Percentiles rank a stretch among this genome's conserved stretches.
phyloP scores from a whole-genome alignment of 2,797 vertebrate species.

The Simalia tracyae region DNA sequence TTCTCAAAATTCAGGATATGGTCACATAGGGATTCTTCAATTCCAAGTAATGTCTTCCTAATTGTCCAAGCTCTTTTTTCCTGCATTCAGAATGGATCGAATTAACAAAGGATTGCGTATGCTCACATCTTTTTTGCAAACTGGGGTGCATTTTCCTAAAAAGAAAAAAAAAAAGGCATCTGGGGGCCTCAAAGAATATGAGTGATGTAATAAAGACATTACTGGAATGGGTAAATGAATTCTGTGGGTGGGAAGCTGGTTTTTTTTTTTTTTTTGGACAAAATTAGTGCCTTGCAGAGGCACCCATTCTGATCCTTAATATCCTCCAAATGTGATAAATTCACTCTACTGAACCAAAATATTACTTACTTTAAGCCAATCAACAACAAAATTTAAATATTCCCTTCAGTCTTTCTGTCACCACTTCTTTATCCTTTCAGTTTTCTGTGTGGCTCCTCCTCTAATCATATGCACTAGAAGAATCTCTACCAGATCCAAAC shows the following conservation, averaged over 20 bases:
- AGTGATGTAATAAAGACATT: neutral
- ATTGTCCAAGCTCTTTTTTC: slow-evolving; percentile 18
- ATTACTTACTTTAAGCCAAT: neutral
- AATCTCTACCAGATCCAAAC: neutral
- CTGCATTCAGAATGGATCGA: neutral
- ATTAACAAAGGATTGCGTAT: neutral
- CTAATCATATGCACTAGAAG: neutral
- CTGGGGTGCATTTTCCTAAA: neutral
- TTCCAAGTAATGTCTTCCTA: neutral
- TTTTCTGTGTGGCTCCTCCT: neutral
- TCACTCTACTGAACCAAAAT: neutral
- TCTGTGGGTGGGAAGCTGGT: neutral
- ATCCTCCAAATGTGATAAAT: neutral
- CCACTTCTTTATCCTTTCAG: neutral
- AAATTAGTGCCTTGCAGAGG: neutral
- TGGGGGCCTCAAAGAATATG: neutral
- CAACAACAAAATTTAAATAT: neutral
- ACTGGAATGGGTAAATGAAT: neutral
- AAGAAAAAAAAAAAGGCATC: neutral
- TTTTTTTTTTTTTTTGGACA: neutral
- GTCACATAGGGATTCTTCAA: slow-evolving; percentile 9
- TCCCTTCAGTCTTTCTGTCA: neutral
- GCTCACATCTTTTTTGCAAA: slow-evolving; percentile 16
- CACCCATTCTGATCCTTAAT: neutral
- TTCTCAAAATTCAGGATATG: slow-evolving; percentile 12